Conservation (phyloP, 2,797 vertebrate species). For the Mormyrops attenuatus region DNA sequence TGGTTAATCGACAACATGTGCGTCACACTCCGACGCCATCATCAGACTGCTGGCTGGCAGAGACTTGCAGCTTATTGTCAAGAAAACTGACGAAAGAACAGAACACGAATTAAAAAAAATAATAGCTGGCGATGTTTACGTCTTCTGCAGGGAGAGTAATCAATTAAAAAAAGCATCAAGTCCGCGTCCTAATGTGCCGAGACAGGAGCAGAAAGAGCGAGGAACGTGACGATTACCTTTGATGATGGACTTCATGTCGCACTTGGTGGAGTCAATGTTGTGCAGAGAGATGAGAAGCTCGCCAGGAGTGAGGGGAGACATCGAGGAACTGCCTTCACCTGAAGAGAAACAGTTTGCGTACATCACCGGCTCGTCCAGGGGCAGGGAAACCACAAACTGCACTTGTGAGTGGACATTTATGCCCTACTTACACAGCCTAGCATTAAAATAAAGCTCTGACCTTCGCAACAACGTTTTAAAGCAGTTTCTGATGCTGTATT, state of each 20-base stretch:
- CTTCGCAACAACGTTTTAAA: neutral
- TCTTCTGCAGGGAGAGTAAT: neutral
- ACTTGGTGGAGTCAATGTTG: slow-evolving; percentile 89
- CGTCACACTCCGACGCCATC: neutral
- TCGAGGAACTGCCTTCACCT: slow-evolving; percentile 83
- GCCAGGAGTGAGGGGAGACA: slow-evolving; percentile 86
- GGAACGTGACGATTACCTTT: slow-evolving; percentile 66
- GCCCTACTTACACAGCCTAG: neutral
- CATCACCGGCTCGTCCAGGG: neutral
- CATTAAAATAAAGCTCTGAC: neutral
- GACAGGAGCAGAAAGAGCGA: neutral
- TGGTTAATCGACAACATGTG: neutral
- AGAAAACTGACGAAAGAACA: neutral
- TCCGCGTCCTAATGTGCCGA: neutral
- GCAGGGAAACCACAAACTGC: neutral
- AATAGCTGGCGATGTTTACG: neutral
- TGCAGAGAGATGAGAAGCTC: slow-evolving; percentile 86
- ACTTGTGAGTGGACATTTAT: neutral
- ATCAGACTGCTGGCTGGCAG: neutral
- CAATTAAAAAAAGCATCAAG: neutral
- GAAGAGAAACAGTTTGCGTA: neutral
- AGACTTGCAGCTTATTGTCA: neutral
- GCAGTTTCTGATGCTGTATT: neutral
- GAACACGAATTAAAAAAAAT: neutral
- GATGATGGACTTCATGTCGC: slow-evolving; percentile 96